A percentile compares a stretch with the other conserved stretches of the same genome.
phyloP scores from a whole-genome alignment of 2,888 invertebrate species.

The Ptilodon capucinus region DNA sequence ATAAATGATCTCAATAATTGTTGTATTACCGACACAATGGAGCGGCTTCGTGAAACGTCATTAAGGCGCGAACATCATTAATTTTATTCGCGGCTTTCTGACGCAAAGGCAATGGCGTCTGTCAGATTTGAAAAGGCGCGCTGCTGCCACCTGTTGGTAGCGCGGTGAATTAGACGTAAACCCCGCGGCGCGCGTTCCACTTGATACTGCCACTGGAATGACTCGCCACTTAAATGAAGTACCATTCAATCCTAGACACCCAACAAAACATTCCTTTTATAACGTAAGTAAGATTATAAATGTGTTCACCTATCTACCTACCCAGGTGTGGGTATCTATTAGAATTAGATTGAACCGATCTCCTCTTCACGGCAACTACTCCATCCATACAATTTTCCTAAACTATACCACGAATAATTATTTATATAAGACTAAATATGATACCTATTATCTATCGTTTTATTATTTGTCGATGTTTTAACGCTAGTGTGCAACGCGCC shows the following conservation, averaged over 20 bases:
- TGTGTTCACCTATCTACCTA: neutral
- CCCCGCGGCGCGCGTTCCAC: constrained; percentile 72
- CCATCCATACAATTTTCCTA: neutral
- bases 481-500: constrained; percentile 57
- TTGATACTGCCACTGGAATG: constrained; percentile 78
- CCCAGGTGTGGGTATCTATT: too few relatives aligned
- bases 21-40: constrained; percentile 82
- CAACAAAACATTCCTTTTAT: constrained; percentile 21
- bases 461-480: too few relatives aligned
- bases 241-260: constrained; percentile 46
- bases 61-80: constrained; percentile 82
- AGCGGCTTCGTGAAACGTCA: constrained; percentile 81
- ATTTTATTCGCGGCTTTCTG: constrained; percentile 82
- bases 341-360: too few relatives aligned
- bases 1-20: constrained; percentile 83
- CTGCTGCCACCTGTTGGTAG: constrained; percentile 82
- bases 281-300: constrained; percentile 7
- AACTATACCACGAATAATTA: neutral
- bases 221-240: constrained; percentile 56
- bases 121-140: constrained; percentile 79
- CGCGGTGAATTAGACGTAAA: constrained; percentile 77
- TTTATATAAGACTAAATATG: neutral
- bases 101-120: constrained; percentile 81
- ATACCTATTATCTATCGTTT: too few relatives aligned
- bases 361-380: neutral